A percentile compares a stretch with the other conserved stretches of the same genome.
phyloP scores from a whole-genome alignment of 2,888 invertebrate genomes.

The Cryptocephalus primarius region DNA sequence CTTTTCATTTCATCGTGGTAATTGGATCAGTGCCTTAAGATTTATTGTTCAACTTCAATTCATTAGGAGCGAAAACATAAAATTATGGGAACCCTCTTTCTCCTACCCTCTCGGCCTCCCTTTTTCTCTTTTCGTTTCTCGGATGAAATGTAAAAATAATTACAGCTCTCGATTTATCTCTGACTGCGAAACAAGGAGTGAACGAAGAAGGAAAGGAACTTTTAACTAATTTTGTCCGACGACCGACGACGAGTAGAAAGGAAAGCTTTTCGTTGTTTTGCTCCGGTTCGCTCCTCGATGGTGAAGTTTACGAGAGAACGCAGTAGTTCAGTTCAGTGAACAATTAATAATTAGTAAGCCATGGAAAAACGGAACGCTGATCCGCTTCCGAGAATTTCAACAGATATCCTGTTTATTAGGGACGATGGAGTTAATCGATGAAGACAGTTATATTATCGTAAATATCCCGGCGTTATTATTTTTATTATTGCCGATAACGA shows the following conservation, averaged over 20 bases:
- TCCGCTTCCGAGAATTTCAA: no score
- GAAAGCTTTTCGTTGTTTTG: conserved; percentile 26
- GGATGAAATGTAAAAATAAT: conserved; percentile 23
- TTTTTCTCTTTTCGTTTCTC: neutral
- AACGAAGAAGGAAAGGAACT: conserved; percentile 9
- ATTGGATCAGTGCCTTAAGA: conserved; percentile 3
- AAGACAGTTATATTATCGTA: no score
- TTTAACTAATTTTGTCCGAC: conserved; percentile 25
- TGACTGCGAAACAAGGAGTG: no score
- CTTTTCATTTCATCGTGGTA: conserved; percentile 1
- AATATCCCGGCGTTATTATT: no score
- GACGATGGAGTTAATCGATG: no score
- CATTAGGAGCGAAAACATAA: conserved; percentile 2
- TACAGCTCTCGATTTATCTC: conserved; percentile 22
- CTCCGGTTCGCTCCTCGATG: neutral
- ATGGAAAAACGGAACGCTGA: no score
- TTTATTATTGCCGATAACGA: conserved; percentile 1
- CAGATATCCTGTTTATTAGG: no score
- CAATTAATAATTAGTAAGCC: no score
- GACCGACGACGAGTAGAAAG: conserved; percentile 23
- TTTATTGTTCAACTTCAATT: conserved; percentile 1
- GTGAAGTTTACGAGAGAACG: no score
- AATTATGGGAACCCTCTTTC: conserved; percentile 2
- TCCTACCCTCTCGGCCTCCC: no score
- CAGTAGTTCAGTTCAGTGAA: no score